Evolutionary conservation across 2,113 vertebrate genomes (phyloP).

Genomic region (Pontoporia blainvillei): DNA sequence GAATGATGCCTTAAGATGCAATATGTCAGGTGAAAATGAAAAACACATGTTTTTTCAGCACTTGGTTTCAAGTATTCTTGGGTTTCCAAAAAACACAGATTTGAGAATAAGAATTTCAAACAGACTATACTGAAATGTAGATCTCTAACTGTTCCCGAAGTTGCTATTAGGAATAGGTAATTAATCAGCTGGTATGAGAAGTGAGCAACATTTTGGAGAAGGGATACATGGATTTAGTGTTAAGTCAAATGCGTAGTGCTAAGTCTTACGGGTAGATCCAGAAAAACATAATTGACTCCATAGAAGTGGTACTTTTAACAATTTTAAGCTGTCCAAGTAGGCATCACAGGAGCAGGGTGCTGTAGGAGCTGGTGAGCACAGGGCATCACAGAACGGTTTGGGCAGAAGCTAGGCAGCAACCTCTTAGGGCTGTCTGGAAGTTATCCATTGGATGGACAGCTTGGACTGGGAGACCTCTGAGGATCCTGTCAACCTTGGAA

Average conservation of each 20-base stretch:
- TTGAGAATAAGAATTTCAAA: constrained; percentile 41
- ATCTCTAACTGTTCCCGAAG: background rate
- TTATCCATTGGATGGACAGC: background rate
- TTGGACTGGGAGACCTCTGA: background rate
- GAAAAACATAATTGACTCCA: background rate
- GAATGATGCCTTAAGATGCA: constrained; percentile 49
- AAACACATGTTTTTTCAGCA: constrained; percentile 62
- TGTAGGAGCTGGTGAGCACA: background rate
- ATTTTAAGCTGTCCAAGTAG: background rate
- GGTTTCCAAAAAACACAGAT: constrained; percentile 33
- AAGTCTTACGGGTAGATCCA: background rate
- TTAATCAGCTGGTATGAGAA: background rate
- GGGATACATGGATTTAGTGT: background rate
- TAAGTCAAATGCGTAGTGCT: background rate
- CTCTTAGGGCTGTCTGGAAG: background rate
- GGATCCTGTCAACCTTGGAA: background rate
- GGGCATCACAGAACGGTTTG: background rate
- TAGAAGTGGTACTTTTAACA: background rate
- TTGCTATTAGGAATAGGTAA: background rate
- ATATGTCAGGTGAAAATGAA: constrained; percentile 66
- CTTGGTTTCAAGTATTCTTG: constrained; percentile 47
- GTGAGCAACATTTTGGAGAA: background rate
- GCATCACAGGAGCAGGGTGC: background rate
- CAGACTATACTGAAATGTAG: background rate
- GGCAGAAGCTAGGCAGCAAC: background rate